Conservation (phyloP, 1,140 invertebrate species). For the Drosophila pachea region DNA sequence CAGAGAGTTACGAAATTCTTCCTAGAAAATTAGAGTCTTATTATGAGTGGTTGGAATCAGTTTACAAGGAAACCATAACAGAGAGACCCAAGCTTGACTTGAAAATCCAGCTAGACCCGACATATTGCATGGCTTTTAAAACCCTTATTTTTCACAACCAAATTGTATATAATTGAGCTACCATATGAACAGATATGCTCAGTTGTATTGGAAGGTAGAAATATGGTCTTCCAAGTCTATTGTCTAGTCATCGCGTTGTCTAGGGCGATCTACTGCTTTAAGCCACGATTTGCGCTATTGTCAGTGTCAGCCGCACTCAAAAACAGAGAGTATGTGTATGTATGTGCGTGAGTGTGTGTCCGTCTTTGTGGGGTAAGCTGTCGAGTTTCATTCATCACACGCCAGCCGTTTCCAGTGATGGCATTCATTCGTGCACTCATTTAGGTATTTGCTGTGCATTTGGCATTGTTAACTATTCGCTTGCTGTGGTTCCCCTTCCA, state of each 20-base stretch:
- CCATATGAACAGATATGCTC: too few relatives aligned
- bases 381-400: slow-evolving; percentile 41
- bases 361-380: not conserved
- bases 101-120: too few relatives aligned
- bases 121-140: too few relatives aligned
- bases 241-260: slow-evolving; percentile 30
- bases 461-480: slow-evolving; percentile 60
- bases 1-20: slow-evolving; percentile 2
- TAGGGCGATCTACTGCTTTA: slow-evolving; percentile 23
- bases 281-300: slow-evolving; percentile 54
- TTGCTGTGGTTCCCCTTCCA: slow-evolving; percentile 5
- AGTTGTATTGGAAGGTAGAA: too few relatives aligned
- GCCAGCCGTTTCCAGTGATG: slow-evolving; percentile 10
- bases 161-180: too few relatives aligned
- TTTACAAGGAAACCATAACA: not conserved
- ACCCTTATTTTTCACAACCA: too few relatives aligned
- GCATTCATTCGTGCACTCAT: slow-evolving; percentile 51
- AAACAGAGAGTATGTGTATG: not conserved
- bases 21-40: not conserved
- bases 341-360: not conserved
- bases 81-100: too few relatives aligned
- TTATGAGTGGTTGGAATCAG: too few relatives aligned
- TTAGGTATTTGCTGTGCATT: slow-evolving; percentile 68
- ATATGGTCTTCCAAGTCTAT: too few relatives aligned
- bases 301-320: slow-evolving; percentile 29